These are phyloP conservation scores for Lasioglossum lativentre DNA, from an alignment of 2,888 invertebrate genomes.

Conservation along the genomic window DNA sequence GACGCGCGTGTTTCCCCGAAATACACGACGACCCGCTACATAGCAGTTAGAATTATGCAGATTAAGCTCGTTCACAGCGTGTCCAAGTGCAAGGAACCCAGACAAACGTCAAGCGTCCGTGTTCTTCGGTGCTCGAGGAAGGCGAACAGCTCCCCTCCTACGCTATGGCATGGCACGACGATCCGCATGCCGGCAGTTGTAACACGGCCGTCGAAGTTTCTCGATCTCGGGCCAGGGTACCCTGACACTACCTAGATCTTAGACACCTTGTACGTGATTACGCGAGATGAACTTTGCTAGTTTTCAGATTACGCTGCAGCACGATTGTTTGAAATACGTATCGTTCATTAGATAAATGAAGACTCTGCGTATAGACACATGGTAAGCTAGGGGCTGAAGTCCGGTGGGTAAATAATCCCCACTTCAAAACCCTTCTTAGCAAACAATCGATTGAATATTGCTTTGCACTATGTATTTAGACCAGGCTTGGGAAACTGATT, in stretches of 20 bases:
- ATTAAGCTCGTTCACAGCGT: conserved; percentile 68
- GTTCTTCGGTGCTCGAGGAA: conserved; percentile 34
- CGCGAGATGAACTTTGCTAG: not conserved
- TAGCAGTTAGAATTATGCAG: conserved; percentile 72
- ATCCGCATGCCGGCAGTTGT: not conserved
- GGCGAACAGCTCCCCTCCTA: not conserved
- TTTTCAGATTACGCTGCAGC: not conserved
- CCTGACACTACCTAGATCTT: not conserved
- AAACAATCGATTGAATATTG: too few species aligned
- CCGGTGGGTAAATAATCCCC: too few species aligned
- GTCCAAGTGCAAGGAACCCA: conserved; percentile 56
- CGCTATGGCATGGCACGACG: not conserved
- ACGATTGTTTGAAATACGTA: not conserved
- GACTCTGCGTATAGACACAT: not conserved
- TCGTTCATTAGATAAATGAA: not conserved
- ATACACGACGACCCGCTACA: conserved; percentile 49
- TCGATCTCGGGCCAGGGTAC: not conserved
- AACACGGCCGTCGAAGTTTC: conserved; percentile 16
- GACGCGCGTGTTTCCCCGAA: conserved; percentile 63
- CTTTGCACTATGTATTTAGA: too few species aligned
- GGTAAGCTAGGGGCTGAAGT: not conserved
- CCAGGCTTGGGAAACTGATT: too few species aligned
- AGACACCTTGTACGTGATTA: conserved; percentile 2
- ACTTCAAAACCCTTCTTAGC: too few species aligned
- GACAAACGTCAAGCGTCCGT: conserved; percentile 47